Evolutionary conservation across 2,797 vertebrate species (phyloP), one percentile per base, ranked within the genome.

Genomic region (Galaxias olidus): DNA sequence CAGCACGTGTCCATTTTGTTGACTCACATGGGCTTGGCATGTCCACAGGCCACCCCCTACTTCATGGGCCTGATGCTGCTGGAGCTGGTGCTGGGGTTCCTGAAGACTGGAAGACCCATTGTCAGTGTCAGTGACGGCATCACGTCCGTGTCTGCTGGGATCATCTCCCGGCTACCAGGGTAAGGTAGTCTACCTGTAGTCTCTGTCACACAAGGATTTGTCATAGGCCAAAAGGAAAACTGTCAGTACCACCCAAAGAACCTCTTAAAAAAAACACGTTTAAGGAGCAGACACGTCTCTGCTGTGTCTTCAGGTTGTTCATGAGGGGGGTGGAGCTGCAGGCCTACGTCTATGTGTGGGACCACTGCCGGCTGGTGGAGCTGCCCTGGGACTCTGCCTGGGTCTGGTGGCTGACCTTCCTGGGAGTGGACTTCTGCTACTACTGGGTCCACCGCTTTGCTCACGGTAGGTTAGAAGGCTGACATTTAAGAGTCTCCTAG

Each of bases 361-460:
- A 95, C 62, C 92, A 90, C 69, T 95, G 87, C 80, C 92, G 80
- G 30, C 60, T 98, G 51, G 40, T 93, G 59, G 90, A 90, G 79
- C 89, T 98, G 61, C 94, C 94, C 14, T 98, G 96, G 95, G 90
- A 97, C 84, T 96, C 94, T 0, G 80, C 90, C 14, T 97, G 94
- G 95, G 98, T 94, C 0, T 99, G 96, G 95, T 96, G 94, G 91
- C 74, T 98, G 77, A 87, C 92, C 0, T 93, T 98, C 58, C 66
- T 99, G 61, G 95, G 93, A 43, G 94, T 97, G 73, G 96, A 98
- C 84, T 91, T 98, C 30, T 85, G 86, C 71, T 99, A 96, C 79
- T 98, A 98, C 80, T 97, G 94, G 93, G 89, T 97, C 70, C 96
- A 98, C 82, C 93, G 94, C 63, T 84, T 92, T 20, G 88, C 92